Evolutionary conservation across 2,888 invertebrate genomes (phyloP), one percentile per base, ranked within the genome.

Genomic region (Drosophila quinaria): DNA sequence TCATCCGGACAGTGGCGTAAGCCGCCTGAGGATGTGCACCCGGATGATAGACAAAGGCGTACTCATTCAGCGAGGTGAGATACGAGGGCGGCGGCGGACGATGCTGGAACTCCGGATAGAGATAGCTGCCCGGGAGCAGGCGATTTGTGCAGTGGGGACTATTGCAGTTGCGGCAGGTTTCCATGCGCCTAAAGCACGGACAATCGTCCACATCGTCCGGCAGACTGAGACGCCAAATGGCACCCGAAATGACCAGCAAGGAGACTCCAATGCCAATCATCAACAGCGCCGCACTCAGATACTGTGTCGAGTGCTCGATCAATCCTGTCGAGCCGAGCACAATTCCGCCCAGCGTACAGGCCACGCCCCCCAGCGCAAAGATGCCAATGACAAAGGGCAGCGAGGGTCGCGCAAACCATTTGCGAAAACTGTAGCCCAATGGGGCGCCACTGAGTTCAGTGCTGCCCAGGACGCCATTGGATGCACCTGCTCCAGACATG

Each of bases 91-190:
- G 98, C 41, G 98, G 98, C 29, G 98, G 97, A 81, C 98, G 94
- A 93, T 97, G 98, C 92, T 98, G 98, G 92, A 98, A 98, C 93
- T 98, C 98, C 3, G 98, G 98, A 93, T 98, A 98, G 93, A 97
- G 95, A 90, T 97, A 97, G 91, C 97, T 97, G 29, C 90, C 90
- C 0, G 97, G 97, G 92, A 97, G 96, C 92, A 97, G 95, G 0
- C 97, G 96, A 71, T 97, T 94, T 46, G 96, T 96, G 72, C 93
- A 92, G 89, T 96, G 97, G 52, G 96, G 95, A 80, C 95, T 94
- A 74, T 95, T 92, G 71, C 94, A 92, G 65, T 91, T 92, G 35
- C 91, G 91, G 92, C 94, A 80, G 92, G 94, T 75, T 92, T 94
- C 83, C 93, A 93, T 62, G 92, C 91, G 94, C 86, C 92, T 93